Conservation (phyloP, 2,113 vertebrate species). For the Lonchura striata region DNA sequence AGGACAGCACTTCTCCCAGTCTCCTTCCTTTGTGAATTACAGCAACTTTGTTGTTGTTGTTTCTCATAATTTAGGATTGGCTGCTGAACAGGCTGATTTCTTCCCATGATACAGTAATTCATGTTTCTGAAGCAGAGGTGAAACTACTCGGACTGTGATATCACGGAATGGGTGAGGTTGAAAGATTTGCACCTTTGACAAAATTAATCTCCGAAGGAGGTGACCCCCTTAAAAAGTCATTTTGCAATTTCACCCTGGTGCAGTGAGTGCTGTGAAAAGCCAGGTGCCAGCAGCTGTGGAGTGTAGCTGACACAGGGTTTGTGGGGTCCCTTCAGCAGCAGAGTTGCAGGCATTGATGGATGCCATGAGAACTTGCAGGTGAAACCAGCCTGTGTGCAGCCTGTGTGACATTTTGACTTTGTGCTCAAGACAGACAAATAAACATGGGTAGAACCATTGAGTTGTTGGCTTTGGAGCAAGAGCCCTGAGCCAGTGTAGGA, state of each 20-base stretch:
- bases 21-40: slow-evolving; percentile 5
- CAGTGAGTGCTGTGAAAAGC: not conserved
- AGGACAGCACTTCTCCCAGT: not conserved
- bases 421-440: not conserved
- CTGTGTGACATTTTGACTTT: not conserved
- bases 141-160: not conserved
- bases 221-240: not conserved
- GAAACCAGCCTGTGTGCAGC: not conserved
- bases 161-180: not conserved
- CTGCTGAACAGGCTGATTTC: not conserved
- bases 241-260: not conserved
- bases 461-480: not conserved
- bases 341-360: not conserved
- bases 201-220: not conserved
- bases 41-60: not conserved
- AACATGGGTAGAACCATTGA: not conserved
- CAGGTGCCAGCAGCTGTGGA: not conserved
- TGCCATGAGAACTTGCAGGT: accelerated
- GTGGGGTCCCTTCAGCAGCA: not conserved
- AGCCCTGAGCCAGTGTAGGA: not conserved
- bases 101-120: accelerated
- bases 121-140: not conserved
- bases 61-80: not conserved
- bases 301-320: accelerated
- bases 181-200: not conserved